These are phyloP conservation scores for Malurus alboscapulatus DNA, from an alignment of 2,113 vertebrate species.

Conservation along the genomic window DNA sequence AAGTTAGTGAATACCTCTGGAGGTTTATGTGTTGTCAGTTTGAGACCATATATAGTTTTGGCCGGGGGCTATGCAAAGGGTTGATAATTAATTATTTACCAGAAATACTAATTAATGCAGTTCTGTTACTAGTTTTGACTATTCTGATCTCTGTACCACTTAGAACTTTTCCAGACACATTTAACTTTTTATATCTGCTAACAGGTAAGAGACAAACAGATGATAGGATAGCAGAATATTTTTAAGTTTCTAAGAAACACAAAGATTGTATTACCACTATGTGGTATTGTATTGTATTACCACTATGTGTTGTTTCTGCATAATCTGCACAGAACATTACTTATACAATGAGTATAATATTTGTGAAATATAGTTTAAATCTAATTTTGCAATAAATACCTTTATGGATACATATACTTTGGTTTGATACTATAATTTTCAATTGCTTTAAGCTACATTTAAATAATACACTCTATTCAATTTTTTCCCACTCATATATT, in stretches of 20 bases:
- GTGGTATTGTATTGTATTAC: not conserved
- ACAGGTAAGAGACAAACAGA: not conserved
- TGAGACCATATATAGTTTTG: conserved; percentile 58
- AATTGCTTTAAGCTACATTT: not conserved
- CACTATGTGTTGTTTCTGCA: not conserved
- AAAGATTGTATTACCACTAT: not conserved
- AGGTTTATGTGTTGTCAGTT: conserved; percentile 65
- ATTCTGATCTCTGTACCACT: conserved; percentile 7
- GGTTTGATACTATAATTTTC: not conserved
- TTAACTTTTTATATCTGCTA: not conserved
- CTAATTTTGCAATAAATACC: not conserved
- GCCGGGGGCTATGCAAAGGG: conserved; percentile 39
- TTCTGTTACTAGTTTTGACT: conserved; percentile 66
- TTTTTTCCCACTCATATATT: not conserved
- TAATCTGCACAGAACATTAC: not conserved
- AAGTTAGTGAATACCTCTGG: conserved; percentile 48
- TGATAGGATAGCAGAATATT: not conserved
- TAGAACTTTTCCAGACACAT: not conserved
- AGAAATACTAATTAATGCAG: conserved; percentile 68
- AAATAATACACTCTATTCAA: not conserved
- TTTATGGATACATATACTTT: not conserved
- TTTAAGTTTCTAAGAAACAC: not conserved
- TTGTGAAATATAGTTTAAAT: not conserved
- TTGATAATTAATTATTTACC: conserved; percentile 66
- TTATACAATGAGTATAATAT: not conserved